These are phyloP conservation scores for Ibidorhyncha struthersii DNA, from an alignment of 2,113 vertebrate species.

Conservation along the genomic window DNA sequence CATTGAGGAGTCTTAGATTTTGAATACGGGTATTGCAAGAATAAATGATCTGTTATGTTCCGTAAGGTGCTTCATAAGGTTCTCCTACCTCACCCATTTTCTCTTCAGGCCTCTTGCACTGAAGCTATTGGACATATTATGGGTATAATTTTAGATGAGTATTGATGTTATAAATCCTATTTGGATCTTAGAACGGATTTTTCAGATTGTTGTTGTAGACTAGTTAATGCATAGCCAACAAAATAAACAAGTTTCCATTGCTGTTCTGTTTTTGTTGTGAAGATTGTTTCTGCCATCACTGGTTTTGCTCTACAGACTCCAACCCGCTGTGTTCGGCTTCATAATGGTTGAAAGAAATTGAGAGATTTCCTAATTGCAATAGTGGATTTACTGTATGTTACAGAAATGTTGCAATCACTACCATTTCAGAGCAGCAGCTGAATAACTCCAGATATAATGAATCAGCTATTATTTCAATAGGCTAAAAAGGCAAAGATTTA, in stretches of 20 bases:
- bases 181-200: not conserved
- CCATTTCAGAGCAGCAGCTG: not conserved
- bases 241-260: not conserved
- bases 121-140: not conserved
- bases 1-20: not conserved
- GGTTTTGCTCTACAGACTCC: not conserved
- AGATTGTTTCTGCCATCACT: not conserved
- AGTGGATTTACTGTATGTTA: not conserved
- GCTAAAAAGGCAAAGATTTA: not conserved
- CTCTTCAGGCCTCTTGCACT: not conserved
- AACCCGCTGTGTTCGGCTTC: not conserved
- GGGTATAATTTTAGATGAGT: not conserved
- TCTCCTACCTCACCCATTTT: not conserved
- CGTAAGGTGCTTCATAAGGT: not conserved
- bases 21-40: not conserved
- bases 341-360: not conserved
- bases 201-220: not conserved
- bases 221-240: not conserved
- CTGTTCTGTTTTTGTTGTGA: not conserved
- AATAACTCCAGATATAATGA: not conserved
- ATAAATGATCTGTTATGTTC: not conserved
- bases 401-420: not conserved
- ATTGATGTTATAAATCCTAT: not conserved
- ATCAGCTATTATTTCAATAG: not conserved
- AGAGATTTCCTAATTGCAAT: not conserved